These are phyloP conservation scores for Himalopsyche tibetana DNA, from an alignment of 2,888 invertebrate genomes.

Conservation along the genomic window DNA sequence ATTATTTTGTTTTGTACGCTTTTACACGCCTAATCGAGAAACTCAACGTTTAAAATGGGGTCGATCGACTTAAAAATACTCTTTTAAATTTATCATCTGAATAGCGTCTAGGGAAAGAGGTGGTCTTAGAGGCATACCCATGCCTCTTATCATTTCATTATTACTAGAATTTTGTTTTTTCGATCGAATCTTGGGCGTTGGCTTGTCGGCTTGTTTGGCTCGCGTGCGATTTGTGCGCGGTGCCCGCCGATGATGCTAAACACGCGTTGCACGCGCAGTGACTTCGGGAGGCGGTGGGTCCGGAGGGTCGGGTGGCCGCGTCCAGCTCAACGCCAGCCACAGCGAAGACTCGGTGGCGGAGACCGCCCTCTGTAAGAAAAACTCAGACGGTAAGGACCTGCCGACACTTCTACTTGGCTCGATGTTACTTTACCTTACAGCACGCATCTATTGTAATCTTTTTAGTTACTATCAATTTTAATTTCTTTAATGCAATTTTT, in stretches of 20 bases:
- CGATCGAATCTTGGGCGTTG: conserved; percentile 56
- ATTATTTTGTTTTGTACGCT: conserved; percentile 18
- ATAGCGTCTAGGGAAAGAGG: conserved; percentile 5
- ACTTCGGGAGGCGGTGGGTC: conserved; percentile 29
- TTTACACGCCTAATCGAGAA: background rate
- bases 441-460: conserved; percentile 57
- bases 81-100: background rate
- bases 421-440: conserved; percentile 70
- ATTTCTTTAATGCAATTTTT: no score
- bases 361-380: conserved; percentile 87
- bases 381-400: conserved; percentile 86
- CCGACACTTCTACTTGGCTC: conserved; percentile 64
- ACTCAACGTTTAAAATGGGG: background rate
- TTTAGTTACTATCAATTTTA: background rate
- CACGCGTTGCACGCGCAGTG: conserved; percentile 33
- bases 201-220: conserved; percentile 63
- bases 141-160: conserved; percentile 39
- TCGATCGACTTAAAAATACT: conserved; percentile 9
- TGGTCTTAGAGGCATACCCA: conserved; percentile 6
- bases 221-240: conserved; percentile 48
- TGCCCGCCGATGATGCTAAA: no score
- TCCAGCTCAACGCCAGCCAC: conserved; percentile 81
- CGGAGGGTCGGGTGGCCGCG: conserved; percentile 69
- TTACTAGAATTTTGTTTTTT: conserved; percentile 57
- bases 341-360: conserved; percentile 90